These are phyloP conservation scores for Gymnodraco acuticeps DNA, from an alignment of 2,797 vertebrate species.

Conservation along the genomic window DNA sequence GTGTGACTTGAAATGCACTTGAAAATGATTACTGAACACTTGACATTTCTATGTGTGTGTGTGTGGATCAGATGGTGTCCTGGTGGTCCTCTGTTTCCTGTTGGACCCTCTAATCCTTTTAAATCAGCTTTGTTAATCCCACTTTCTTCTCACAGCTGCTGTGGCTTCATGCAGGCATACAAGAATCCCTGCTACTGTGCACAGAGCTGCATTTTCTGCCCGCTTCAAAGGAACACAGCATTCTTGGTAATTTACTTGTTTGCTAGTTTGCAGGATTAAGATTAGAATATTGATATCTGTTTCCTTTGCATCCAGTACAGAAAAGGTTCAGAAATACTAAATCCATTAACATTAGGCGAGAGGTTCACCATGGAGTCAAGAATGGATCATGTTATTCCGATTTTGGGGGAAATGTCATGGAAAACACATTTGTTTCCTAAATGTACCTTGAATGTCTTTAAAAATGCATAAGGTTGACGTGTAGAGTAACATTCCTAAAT, in stretches of 20 bases:
- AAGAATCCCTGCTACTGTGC: constrained; percentile 26
- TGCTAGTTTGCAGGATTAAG: not conserved
- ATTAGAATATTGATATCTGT: constrained; percentile 4
- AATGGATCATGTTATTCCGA: not conserved
- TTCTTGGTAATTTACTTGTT: constrained; percentile 3
- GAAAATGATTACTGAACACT: constrained; percentile 75
- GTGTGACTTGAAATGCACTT: constrained; percentile 68
- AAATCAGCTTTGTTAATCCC: constrained; percentile 82
- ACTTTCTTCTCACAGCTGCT: constrained; percentile 68
- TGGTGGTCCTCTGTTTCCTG: constrained; percentile 73
- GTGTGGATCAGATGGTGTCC: constrained; percentile 63
- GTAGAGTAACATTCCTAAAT: too few relatives aligned
- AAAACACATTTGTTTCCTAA: not conserved
- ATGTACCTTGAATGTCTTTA: not conserved
- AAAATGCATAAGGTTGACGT: not conserved
- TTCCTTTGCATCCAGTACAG: not conserved
- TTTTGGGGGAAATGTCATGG: not conserved
- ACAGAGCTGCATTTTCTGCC: constrained; percentile 17
- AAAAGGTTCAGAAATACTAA: not conserved
- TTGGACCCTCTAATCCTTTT: constrained; percentile 81
- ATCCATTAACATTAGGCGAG: not conserved
- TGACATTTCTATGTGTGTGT: constrained; percentile 36
- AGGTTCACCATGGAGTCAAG: not conserved
- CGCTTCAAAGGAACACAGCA: not conserved
- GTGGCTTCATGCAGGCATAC: constrained; percentile 48